Base-by-base conservation (phyloP, 2,888 invertebrate genomes). In the Drosophila robusta region DNA sequence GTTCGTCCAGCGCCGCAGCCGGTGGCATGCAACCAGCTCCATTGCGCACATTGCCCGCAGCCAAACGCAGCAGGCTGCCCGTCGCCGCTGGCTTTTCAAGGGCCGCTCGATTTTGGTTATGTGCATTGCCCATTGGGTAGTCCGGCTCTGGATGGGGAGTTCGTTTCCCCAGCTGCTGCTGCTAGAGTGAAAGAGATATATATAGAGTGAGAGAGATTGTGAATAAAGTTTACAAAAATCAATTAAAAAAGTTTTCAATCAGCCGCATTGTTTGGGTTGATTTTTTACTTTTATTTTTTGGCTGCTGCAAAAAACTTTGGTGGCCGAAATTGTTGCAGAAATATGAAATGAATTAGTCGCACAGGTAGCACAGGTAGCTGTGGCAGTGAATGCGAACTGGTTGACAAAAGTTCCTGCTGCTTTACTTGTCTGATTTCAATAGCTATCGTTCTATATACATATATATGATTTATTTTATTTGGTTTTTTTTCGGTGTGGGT, bases 171-270 rank as follows among this genome's bases (percentile, higher is more conserved):
- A 9, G 5, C 18, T 18, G 38, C 46, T 56, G 41, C 32, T 45
- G 50, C 58, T 44, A 42, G 8, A 39, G 24, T 49, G 22, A 9
- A 11, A 34, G 34, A 47, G 26, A 45, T 7, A 14, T 6, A 34
- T 36, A 3, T 14, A 4, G 8, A 29, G 18, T 14, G n/a, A 11
- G 22, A 32, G 44, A 14, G 52, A 29, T 8, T 63, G 61, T 34
- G 34, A 34, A 34, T 29, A 34, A 82, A 85, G 68, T 83, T 85
- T 70, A 63, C 80, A 75, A 88, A 89, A 90, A 90, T 90, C 87
- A 90, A 90, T 90, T 90, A 90, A 84, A 90, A 89, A 90, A 89
- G 78, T 89, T 90, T 90, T 81, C 83, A 88, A 89, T 89, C 89
- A 85, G 86, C 68, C 78, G 80, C 74, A 87, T 83, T 83, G 87